Evolutionary conservation across 2,797 vertebrate genomes (phyloP), one percentile per base, ranked within the genome.

Genomic region (Notoglanidium macrostoma): DNA sequence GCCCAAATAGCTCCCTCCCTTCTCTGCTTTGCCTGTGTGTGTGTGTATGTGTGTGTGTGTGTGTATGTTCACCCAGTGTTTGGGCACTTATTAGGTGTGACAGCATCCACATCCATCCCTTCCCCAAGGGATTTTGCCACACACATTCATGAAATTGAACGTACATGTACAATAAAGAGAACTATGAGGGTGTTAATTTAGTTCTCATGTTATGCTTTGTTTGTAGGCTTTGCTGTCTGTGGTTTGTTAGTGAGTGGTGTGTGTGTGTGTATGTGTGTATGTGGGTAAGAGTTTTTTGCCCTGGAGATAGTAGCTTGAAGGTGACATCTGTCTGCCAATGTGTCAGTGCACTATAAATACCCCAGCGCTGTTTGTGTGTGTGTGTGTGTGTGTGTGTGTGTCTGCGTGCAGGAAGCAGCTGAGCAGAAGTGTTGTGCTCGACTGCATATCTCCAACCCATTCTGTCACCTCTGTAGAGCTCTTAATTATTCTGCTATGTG

Each of bases 391-490:
- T 35, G 35, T 35, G 83, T 74, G 91, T 93, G 95, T 94, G 93
- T 94, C 93, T 92, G 93, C 89, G 93, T 91, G 95, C 92, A 94
- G 92, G 95, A 95, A 95, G 92, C 95, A 95, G 95, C 95, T 95
- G 95, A 95, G 94, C 90, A 94, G 89, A 93, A 87, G 93, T 91
- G 93, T 93, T 92, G 91, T 89, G 94, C 94, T 93, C 92, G 93
- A 91, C 93, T 80, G 86, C 93, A 95, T 95, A 94, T 94, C 94
- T 93, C 92, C 94, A 91, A 84, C 94, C 95, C 93, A 93, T 93
- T 91, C 95, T 95, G 95, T 95, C 94, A 96, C 93, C 93, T 95
- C 94, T 89, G 92, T 91, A 93, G 94, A 95, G 95, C 93, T 96
- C 95, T 96, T 95, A 94, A 96, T 96, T 95, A 96, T 94, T 94